Conservation (phyloP, 2,113 vertebrate genomes). For the Mixornis gularis region DNA sequence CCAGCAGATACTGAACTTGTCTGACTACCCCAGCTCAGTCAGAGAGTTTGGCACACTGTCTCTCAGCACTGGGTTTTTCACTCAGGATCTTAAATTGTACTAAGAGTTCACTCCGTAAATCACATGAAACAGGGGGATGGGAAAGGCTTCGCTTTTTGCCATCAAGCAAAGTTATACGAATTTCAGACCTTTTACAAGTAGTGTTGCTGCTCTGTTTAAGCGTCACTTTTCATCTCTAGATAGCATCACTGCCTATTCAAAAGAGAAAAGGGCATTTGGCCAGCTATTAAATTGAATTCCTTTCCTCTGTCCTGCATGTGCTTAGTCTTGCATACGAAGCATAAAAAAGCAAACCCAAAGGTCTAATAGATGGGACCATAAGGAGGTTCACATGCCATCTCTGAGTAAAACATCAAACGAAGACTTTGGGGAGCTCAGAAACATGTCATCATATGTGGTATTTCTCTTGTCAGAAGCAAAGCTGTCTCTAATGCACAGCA, state of each 20-base stretch:
- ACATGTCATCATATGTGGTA: background rate
- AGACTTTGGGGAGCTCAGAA: background rate
- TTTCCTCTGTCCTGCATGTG: background rate
- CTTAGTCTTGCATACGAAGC: background rate
- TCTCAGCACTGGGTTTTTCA: conserved; percentile 28
- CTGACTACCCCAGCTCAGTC: background rate
- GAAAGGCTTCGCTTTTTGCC: background rate
- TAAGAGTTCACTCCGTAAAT: background rate
- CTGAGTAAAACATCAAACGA: background rate
- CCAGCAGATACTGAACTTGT: conserved; percentile 33
- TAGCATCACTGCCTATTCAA: background rate
- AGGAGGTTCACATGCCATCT: background rate
- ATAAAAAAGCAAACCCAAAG: background rate
- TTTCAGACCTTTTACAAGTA: background rate
- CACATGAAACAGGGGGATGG: background rate
- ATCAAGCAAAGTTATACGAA: background rate
- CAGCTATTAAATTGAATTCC: background rate
- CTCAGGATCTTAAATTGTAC: background rate
- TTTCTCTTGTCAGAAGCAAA: conserved; percentile 2
- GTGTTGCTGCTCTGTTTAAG: background rate
- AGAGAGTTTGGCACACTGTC: conserved; percentile 20
- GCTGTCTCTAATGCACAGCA: background rate
- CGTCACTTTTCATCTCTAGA: conserved; percentile 34
- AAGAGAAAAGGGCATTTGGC: conserved; percentile 19
- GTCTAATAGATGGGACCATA: background rate